Evolutionary conservation across 2,797 vertebrate species (phyloP).

Genomic region (Carapus acus): DNA sequence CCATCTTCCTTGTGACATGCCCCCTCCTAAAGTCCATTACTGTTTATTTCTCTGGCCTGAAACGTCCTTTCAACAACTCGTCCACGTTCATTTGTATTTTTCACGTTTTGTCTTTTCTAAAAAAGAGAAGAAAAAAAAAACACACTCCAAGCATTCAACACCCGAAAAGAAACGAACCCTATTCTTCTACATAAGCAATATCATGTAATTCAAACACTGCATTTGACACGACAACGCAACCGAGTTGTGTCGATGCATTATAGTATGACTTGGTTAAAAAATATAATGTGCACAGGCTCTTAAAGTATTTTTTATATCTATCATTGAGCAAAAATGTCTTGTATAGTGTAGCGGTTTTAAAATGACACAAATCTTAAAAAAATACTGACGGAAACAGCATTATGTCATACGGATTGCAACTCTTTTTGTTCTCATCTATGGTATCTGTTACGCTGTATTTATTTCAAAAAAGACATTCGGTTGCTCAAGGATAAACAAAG

Average conservation of each 20-base stretch:
- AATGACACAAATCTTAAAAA: constrained; percentile 48
- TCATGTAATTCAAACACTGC: constrained; percentile 48
- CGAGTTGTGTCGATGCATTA: constrained; percentile 36
- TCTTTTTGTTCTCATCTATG: constrained; percentile 40
- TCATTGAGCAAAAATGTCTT: constrained; percentile 61
- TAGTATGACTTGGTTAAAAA: constrained; percentile 66
- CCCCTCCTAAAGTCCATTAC: constrained; percentile 38
- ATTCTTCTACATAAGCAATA: constrained; percentile 43
- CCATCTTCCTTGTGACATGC: constrained; percentile 23
- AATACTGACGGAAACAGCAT: constrained; percentile 50
- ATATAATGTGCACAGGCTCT: constrained; percentile 67
- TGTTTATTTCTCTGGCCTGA: constrained; percentile 34
- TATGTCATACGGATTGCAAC: constrained; percentile 33
- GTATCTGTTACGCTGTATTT: constrained; percentile 43
- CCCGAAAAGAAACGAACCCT: constrained; percentile 27
- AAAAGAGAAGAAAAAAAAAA: constrained; percentile 64
- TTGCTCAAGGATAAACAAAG: constrained; percentile 44
- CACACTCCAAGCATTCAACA: constrained; percentile 58
- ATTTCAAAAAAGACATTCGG: constrained; percentile 67
- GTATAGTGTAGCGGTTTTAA: constrained; percentile 63
- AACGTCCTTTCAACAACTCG: constrained; percentile 40
- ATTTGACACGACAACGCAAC: constrained; percentile 32
- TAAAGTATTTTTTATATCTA: constrained; percentile 41
- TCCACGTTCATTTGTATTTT: constrained; percentile 46
- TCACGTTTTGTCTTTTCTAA: constrained; percentile 60